These are phyloP conservation scores for Minunthozetes semirufus DNA, from an alignment of 2,888 invertebrate genomes.

Conservation along the genomic window DNA sequence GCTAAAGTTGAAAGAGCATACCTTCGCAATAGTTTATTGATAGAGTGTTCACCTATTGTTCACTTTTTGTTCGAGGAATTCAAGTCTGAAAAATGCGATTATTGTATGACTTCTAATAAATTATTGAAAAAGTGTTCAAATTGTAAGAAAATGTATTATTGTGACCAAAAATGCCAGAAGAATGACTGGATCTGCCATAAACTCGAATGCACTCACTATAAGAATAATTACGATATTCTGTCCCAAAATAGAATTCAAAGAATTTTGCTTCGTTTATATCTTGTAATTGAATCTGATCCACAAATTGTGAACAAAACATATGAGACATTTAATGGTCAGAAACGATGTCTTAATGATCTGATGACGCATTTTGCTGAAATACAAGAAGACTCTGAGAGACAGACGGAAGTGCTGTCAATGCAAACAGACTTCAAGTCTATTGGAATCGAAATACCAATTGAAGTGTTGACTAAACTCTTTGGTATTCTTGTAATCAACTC, in stretches of 20 bases:
- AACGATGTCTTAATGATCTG: not conserved
- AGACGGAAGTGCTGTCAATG: not conserved
- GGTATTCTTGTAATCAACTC: not conserved
- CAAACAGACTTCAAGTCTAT: not conserved
- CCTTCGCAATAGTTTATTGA: not conserved
- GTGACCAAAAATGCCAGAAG: not conserved
- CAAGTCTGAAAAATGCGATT: not conserved
- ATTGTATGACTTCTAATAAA: not conserved
- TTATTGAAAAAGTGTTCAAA: not conserved
- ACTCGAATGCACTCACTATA: not conserved
- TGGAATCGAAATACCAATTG: not conserved
- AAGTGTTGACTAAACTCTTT: not conserved
- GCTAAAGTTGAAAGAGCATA: no score
- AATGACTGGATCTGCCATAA: not conserved
- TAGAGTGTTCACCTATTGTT: not conserved
- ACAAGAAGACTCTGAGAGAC: not conserved
- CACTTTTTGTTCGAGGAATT: not conserved
- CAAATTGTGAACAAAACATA: not conserved
- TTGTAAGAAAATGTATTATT: constrained; percentile 18
- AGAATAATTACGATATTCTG: not conserved
- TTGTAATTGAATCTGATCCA: not conserved
- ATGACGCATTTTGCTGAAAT: not conserved
- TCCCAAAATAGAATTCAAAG: no score
- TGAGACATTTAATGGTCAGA: not conserved
- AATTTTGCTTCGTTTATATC: not conserved